Percentiles rank a stretch among this genome's conserved stretches.
Evolutionary conservation across 2,113 vertebrate genomes (phyloP).

Genomic region (Antechinus flavipes): DNA sequence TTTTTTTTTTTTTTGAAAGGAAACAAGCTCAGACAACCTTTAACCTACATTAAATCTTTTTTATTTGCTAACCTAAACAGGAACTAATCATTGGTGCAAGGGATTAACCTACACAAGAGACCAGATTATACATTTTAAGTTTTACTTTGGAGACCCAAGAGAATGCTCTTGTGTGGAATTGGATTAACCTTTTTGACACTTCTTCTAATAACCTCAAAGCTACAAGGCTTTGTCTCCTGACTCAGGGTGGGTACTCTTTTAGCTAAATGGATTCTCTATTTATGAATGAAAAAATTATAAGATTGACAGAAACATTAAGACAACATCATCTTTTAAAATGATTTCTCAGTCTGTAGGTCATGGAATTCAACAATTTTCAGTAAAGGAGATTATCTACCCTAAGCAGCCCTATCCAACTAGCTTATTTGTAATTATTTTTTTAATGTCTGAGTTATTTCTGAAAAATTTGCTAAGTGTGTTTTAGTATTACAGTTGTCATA

Average conservation of each 20-base stretch:
- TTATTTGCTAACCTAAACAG: constrained; percentile 83
- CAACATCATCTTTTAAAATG: constrained; percentile 50
- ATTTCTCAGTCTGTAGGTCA: constrained; percentile 17
- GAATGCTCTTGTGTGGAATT: constrained; percentile 78
- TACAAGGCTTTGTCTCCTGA: constrained; percentile 71
- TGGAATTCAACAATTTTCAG: constrained; percentile 32
- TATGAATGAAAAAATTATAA: constrained; percentile 28
- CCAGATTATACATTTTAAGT: constrained; percentile 82
- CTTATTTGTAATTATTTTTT: background rate
- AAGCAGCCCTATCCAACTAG: background rate
- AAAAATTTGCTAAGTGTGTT: constrained; percentile 29
- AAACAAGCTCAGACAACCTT: constrained; percentile 74
- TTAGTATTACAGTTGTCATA: background rate
- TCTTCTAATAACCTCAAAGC: constrained; percentile 78
- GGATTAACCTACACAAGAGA: constrained; percentile 83
- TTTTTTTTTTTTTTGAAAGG: constrained; percentile 66
- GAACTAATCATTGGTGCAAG: constrained; percentile 81
- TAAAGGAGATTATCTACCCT: constrained; percentile 29
- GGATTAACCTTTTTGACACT: constrained; percentile 83
- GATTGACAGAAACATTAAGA: constrained; percentile 40
- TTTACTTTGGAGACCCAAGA: constrained; percentile 80
- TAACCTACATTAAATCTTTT: constrained; percentile 80
- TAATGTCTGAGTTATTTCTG: background rate
- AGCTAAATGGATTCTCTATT: constrained; percentile 52
- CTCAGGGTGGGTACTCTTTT: constrained; percentile 56